Conservation (phyloP, 2,113 vertebrate genomes). For the Triplophysa siluroides region DNA sequence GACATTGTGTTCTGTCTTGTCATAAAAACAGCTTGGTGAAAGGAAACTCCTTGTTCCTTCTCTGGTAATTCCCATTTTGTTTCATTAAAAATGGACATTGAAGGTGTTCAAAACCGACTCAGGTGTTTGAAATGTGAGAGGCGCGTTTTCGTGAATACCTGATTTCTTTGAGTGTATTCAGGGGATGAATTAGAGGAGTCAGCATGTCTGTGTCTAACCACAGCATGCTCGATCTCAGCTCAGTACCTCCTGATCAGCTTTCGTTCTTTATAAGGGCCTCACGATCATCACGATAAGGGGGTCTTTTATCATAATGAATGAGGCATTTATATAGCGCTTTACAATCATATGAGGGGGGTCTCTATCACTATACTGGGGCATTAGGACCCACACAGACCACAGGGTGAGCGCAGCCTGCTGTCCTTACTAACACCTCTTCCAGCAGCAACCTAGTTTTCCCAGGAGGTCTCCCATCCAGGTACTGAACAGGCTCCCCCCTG, state of each 20-base stretch:
- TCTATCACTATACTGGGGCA: no score
- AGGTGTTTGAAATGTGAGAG: neutral
- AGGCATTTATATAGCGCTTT: no score
- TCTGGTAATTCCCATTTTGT: no score
- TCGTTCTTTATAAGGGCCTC: constrained; percentile 72
- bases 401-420: no score
- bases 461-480: no score
- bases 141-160: constrained; percentile 47
- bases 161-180: constrained; percentile 65
- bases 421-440: no score
- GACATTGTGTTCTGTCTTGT: no score
- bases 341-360: no score
- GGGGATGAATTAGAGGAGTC: constrained; percentile 69
- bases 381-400: no score
- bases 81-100: neutral
- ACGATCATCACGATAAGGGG: constrained; percentile 74
- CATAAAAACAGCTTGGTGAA: neutral
- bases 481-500: no score
- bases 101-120: neutral
- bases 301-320: constrained; percentile 19
- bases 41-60: no score
- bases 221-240: constrained; percentile 22
- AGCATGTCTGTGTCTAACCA: constrained; percentile 72
- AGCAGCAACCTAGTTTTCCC: no score
- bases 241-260: constrained; percentile 48